Evolutionary conservation across 2,888 invertebrate species (phyloP).

Genomic region (Drosophila putrida): DNA sequence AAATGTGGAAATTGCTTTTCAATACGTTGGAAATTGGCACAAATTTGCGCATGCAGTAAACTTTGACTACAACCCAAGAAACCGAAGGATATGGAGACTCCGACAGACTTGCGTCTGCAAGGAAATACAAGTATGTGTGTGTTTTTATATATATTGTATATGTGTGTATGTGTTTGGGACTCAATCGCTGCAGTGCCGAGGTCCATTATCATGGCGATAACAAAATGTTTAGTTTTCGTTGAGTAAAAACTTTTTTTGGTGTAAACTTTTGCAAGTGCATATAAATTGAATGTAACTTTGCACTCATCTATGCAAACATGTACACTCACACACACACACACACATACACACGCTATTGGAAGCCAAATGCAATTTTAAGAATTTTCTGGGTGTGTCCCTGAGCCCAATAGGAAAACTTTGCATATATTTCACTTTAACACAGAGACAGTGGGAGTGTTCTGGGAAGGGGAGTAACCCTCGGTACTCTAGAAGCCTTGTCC

Average conservation of each 20-base stretch:
- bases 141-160: constrained; percentile 9
- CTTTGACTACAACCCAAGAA: constrained; percentile 46
- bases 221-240: constrained; percentile 78
- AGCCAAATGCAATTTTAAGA: constrained; percentile 65
- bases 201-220: constrained; percentile 76
- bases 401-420: constrained; percentile 63
- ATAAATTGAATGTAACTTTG: constrained; percentile 78
- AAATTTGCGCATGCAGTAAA: constrained; percentile 55
- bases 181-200: constrained; percentile 54
- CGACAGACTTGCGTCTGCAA: constrained; percentile 7
- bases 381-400: constrained; percentile 52
- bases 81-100: neutral
- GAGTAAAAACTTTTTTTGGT: constrained; percentile 63
- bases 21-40: constrained; percentile 42
- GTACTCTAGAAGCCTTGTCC: constrained; percentile 30
- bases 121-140: neutral
- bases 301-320: constrained; percentile 75
- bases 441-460: constrained; percentile 8
- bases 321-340: constrained; percentile 24
- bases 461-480: neutral
- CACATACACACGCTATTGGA: constrained; percentile 32
- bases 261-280: constrained; percentile 76
- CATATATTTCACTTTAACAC: constrained; percentile 71
- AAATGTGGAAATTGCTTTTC: constrained; percentile 44
- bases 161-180: constrained; percentile 27